Conservation (phyloP, 1,140 invertebrate species). For the Eufriesea mexicana region DNA sequence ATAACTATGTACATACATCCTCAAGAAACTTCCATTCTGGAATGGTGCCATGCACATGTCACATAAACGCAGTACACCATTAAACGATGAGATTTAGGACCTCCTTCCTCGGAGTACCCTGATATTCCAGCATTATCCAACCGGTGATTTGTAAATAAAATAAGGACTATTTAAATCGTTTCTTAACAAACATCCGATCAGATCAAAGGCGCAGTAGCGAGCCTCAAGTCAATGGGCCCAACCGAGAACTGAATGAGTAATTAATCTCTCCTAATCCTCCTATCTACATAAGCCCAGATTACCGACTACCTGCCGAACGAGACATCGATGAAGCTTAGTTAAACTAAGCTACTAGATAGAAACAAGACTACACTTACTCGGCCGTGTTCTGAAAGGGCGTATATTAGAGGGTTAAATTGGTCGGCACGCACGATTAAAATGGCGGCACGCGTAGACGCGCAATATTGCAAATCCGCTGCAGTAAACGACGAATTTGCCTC, state of each 20-base stretch:
- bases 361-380: slow-evolving; percentile 57
- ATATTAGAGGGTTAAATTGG: slow-evolving; percentile 40
- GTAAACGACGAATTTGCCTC: not conserved
- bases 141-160: slow-evolving; percentile 2
- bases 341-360: slow-evolving; percentile 54
- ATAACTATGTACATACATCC: not conserved
- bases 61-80: not conserved
- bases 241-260: slow-evolving; percentile 67
- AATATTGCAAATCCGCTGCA: not conserved
- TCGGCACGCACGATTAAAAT: not conserved
- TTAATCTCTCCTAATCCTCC: slow-evolving; percentile 69
- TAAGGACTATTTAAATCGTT: not conserved
- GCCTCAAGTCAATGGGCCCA: slow-evolving; percentile 64
- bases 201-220: slow-evolving; percentile 28
- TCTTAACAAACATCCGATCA: slow-evolving; percentile 18
- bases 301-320: slow-evolving; percentile 67
- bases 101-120: not conserved
- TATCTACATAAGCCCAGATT: slow-evolving; percentile 73
- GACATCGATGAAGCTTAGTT: slow-evolving; percentile 69
- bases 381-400: slow-evolving; percentile 34
- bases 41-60: slow-evolving; percentile 4
- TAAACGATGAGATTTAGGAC: slow-evolving; percentile 15
- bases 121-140: not conserved
- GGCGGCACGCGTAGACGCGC: not conserved
- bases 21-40: not conserved